These are phyloP conservation scores for Bhutanitis thaidina DNA, from an alignment of 2,888 invertebrate species.

Conservation along the genomic window DNA sequence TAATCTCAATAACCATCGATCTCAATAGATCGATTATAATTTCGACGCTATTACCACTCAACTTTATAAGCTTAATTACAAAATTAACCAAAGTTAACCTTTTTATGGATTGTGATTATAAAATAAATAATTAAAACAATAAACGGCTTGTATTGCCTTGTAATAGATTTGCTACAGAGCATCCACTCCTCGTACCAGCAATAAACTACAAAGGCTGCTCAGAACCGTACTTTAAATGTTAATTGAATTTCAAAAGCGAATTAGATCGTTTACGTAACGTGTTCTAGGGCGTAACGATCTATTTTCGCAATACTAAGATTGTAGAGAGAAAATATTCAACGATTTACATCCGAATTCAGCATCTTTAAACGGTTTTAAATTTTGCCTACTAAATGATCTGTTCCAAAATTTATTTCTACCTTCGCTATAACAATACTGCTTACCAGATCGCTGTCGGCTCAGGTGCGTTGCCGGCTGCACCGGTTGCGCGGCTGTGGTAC, in stretches of 20 bases:
- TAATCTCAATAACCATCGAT: no score
- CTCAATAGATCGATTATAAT: no score
- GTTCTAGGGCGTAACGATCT: background rate
- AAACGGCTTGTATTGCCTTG: slow-evolving; percentile 5
- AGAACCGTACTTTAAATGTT: slow-evolving; percentile 8
- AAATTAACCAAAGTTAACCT: background rate
- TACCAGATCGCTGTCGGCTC: no score
- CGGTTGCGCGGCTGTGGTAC: no score
- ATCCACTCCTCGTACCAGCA: slow-evolving; percentile 3
- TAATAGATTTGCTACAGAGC: slow-evolving; percentile 12
- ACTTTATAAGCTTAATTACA: background rate
- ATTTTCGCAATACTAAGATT: slow-evolving; percentile 3
- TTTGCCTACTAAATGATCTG: no score
- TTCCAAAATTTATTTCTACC: no score
- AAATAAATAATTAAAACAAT: slow-evolving; percentile 2
- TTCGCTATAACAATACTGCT: no score
- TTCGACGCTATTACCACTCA: no score
- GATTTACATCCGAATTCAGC: no score
- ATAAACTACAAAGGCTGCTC: background rate
- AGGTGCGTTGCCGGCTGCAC: no score
- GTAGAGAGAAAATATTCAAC: background rate
- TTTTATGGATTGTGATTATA: background rate
- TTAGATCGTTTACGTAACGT: slow-evolving; percentile 6
- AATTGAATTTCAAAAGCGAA: slow-evolving; percentile 12
- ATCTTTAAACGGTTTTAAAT: no score